These are phyloP conservation scores for Scomber colias DNA, from an alignment of 2,113 vertebrate species.

Conservation along the genomic window DNA sequence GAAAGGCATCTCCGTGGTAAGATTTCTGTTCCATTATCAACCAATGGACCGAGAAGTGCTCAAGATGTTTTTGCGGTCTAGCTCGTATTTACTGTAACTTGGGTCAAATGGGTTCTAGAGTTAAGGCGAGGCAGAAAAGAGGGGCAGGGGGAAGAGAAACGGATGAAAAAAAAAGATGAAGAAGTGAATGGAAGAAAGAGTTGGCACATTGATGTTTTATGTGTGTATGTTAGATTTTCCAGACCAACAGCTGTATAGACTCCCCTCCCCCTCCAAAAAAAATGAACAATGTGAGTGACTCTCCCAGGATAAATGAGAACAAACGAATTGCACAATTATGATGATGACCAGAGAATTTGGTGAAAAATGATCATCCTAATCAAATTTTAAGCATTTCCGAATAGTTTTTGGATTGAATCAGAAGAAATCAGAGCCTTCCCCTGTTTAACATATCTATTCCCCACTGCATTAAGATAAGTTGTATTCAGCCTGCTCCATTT, in stretches of 20 bases:
- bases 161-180: background rate
- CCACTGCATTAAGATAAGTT: background rate
- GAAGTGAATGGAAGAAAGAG: background rate
- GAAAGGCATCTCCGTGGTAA: conserved; percentile 48
- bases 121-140: background rate
- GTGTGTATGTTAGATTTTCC: background rate
- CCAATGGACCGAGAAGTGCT: conserved; percentile 37
- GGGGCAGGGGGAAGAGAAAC: background rate
- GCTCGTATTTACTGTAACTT: conserved; percentile 34
- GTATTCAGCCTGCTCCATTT: background rate
- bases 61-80: conserved; percentile 9
- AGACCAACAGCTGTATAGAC: background rate
- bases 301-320: too few relatives aligned
- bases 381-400: background rate
- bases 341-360: too few relatives aligned
- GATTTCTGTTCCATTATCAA: conserved; percentile 53
- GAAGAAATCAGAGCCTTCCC: background rate
- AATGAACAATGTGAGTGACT: background rate
- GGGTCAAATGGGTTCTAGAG: conserved; percentile 24
- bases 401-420: background rate
- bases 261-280: background rate
- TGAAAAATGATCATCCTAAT: background rate
- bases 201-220: background rate
- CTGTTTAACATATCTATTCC: background rate
- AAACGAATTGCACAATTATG: too few relatives aligned